Evolutionary conservation across 2,113 vertebrate species (phyloP).

Genomic region (Lagenorhynchus albirostris): DNA sequence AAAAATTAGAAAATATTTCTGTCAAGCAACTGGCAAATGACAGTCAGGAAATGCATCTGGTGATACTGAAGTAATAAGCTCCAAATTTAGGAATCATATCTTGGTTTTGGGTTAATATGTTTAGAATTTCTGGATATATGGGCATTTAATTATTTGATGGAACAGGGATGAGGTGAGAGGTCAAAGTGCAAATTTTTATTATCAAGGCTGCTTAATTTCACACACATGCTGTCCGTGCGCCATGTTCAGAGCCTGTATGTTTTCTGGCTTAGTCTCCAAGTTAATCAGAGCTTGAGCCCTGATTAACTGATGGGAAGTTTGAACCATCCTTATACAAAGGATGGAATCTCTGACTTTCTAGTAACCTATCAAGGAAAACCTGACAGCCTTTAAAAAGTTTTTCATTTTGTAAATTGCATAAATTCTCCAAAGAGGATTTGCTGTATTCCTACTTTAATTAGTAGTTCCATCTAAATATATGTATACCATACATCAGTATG

Average conservation of each 20-base stretch:
- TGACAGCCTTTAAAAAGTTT: not conserved
- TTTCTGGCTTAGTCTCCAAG: not conserved
- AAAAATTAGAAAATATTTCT: not conserved
- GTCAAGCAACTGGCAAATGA: not conserved
- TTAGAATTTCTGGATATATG: not conserved
- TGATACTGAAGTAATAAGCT: not conserved
- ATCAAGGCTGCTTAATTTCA: not conserved
- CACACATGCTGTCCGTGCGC: not conserved
- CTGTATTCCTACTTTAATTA: not conserved
- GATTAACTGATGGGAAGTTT: not conserved
- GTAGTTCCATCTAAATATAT: not conserved
- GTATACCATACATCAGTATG: not conserved
- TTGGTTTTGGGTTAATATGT: conserved; percentile 1
- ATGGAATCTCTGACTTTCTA: not conserved
- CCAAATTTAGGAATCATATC: not conserved
- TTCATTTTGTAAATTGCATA: not conserved
- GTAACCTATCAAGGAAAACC: not conserved
- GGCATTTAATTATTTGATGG: not conserved
- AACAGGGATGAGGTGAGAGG: not conserved
- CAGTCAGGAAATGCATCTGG: not conserved
- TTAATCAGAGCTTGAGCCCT: not conserved
- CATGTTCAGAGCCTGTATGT: not conserved
- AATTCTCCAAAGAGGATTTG: not conserved
- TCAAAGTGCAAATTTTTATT: not conserved
- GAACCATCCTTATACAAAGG: not conserved